These are phyloP conservation scores for Hyles vespertilio DNA, from an alignment of 1,140 invertebrate species.

Conservation along the genomic window DNA sequence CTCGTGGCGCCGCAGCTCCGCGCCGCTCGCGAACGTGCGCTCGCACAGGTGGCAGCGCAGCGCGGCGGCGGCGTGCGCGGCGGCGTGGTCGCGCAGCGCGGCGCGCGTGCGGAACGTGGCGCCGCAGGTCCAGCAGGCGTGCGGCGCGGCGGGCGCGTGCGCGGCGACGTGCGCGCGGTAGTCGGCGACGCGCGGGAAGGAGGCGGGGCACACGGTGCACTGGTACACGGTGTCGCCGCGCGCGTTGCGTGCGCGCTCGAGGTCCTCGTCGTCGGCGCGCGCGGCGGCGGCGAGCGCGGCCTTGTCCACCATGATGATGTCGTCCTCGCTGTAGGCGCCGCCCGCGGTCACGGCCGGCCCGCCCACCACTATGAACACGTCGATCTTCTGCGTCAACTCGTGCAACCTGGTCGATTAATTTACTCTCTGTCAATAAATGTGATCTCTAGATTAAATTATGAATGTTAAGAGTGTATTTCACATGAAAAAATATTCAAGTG, in stretches of 20 bases:
- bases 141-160: slow-evolving; percentile 39
- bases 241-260: slow-evolving; percentile 52
- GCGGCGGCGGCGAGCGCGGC: slow-evolving; percentile 51
- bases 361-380: slow-evolving; percentile 67
- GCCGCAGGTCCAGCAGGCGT: slow-evolving; percentile 65
- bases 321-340: slow-evolving; percentile 57
- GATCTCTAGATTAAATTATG: no score
- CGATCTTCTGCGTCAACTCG: slow-evolving; percentile 64
- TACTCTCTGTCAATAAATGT: no score
- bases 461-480: no score
- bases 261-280: slow-evolving; percentile 50
- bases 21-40: slow-evolving; percentile 12
- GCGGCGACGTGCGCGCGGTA: slow-evolving; percentile 37
- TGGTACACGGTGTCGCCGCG: slow-evolving; percentile 60
- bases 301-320: slow-evolving; percentile 65
- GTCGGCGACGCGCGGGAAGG: slow-evolving; percentile 52
- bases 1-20: slow-evolving; percentile 38
- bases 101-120: slow-evolving; percentile 44
- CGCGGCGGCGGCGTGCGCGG: slow-evolving; percentile 22
- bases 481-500: no score
- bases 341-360: slow-evolving; percentile 41
- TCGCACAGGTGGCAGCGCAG: slow-evolving; percentile 39
- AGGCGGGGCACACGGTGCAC: slow-evolving; percentile 56
- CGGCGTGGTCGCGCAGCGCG: slow-evolving; percentile 35
- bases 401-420: slow-evolving; percentile 31